Base-by-base conservation (phyloP, 2,888 invertebrate species). In the Lasius fuliginosus region DNA sequence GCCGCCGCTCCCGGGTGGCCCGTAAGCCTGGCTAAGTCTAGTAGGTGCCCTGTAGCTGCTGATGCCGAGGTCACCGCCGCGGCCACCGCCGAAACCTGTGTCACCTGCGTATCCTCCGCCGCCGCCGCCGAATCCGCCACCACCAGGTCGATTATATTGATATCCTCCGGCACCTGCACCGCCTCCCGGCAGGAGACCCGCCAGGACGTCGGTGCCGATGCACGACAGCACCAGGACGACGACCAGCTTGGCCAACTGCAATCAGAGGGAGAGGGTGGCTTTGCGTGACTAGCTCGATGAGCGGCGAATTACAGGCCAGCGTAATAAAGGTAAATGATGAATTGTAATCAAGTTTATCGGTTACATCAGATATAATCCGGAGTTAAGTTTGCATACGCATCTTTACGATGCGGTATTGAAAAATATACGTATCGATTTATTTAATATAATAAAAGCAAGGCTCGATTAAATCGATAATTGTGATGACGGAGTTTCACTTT, bases 131-230 rank as follows among this genome's bases (percentile, higher is more conserved):
- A 84, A 77, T 58, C 88, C 90, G 68, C 89, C 90, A 23, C 86
- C 82, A 27, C 87, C 89, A 84, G 94, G 94, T 85, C 94, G 90
- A 85, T 93, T 94, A 87, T 94, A 94, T 85, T 93, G 94, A 88
- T 94, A 94, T 81, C 93, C 92, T 71, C 88, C 88, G 64, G 90
- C 91, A 71, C 90, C 88, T 65, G 87, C 83, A 82, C 86, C 83
- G 58, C 88, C 90, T 49, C 91, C 92, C 76, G 94, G 92, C 75
- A 94, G 84, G 60, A 94, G 89, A 83, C 94, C 94, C 49, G 90
- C 94, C 27, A 90, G 87, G 15, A 91, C 93, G 76, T 89, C 87
- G 71, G 91, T 89, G 81, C 91, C 89, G 75, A 92, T 84, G 85
- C 92, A 94, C 87, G 90, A 91, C 56, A 93, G 88, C 86, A 92